Evolutionary conservation across 1,140 invertebrate genomes (phyloP), one percentile per base, ranked within the genome.

Genomic region (Drosophila simulans): DNA sequence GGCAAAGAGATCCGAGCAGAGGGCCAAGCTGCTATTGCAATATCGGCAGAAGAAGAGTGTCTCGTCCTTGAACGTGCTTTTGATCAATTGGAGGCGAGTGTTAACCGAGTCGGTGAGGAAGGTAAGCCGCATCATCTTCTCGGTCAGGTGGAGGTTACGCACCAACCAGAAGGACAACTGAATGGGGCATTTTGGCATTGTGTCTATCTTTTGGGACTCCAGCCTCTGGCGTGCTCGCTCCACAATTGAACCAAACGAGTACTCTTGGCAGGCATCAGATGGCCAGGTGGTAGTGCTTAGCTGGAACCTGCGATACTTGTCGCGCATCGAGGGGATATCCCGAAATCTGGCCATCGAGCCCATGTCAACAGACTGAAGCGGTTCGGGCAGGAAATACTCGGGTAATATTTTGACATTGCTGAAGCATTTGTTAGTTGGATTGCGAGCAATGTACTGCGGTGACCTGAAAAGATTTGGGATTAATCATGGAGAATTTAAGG

Each of bases 141-240:
- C 86, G 2, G 86, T 89, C 0, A 91, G 63, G 70, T 91, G 90
- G 25, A 91, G 90, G 91, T 96, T 96, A 49, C 95, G 94, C 17
- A 95, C 95, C 15, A 96, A 93, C 96, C 96, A 97, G 91, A 94
- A 97, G 0, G 95, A 96, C 56, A 97, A 92, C 59, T 96, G 94
- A 22, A 93, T 92, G 8, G 95, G 94, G 93, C 96, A 94, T 46
- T 91, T 91, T 4, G 95, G 95, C 89, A 95, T 91, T 68, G 89
- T 92, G 91, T 92, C 84, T 15, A 92, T 91, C 39, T 91, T 92
- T n/a, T 92, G 86, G 12, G 84, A 60, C 39, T 84, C 88, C 11
- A 92, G 71, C 55, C 77, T 88, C 39, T 83, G 79, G 34, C 91
- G 85, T 8, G 88, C 90, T 15, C 82, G 93, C 63, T 93, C 89